Evolutionary conservation across 64 coral and sea anemone species (phyloP).

Genomic region (Dendronephthya gigantea): DNA sequence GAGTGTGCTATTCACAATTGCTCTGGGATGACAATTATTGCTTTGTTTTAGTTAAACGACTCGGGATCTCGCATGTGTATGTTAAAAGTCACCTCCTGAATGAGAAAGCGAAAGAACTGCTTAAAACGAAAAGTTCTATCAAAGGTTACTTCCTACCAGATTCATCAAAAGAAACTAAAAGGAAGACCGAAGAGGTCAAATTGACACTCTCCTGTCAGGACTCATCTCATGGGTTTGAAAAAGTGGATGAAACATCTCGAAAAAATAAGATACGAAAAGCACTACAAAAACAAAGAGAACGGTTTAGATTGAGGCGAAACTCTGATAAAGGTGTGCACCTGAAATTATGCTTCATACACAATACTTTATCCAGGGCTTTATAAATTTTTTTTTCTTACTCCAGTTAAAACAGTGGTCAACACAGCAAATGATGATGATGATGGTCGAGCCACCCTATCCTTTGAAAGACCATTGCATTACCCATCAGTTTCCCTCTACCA

Average conservation of each 20-base stretch:
- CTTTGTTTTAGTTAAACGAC: neutral
- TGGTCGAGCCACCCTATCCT: slow-evolving; percentile 8
- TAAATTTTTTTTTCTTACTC: neutral
- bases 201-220: neutral
- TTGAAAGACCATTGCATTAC: neutral
- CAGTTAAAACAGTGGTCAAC: slow-evolving; percentile 4
- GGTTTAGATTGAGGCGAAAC: neutral
- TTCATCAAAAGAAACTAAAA: neutral
- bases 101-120: neutral
- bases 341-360: too few species aligned
- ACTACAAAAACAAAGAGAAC: neutral
- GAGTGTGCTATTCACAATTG: too few species aligned
- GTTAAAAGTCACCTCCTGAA: slow-evolving; percentile 1
- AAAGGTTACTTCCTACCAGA: neutral
- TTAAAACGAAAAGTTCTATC: neutral
- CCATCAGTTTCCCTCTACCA: neutral
- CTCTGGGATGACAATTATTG: too few species aligned
- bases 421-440: neutral
- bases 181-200: slow-evolving; percentile 3
- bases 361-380: neutral
- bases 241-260: neutral
- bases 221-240: neutral
- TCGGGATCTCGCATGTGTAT: slow-evolving; percentile 6
- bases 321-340: neutral
- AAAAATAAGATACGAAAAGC: neutral